Evolutionary conservation across 2,113 vertebrate species (phyloP).

Genomic region (Pimephales promelas): DNA sequence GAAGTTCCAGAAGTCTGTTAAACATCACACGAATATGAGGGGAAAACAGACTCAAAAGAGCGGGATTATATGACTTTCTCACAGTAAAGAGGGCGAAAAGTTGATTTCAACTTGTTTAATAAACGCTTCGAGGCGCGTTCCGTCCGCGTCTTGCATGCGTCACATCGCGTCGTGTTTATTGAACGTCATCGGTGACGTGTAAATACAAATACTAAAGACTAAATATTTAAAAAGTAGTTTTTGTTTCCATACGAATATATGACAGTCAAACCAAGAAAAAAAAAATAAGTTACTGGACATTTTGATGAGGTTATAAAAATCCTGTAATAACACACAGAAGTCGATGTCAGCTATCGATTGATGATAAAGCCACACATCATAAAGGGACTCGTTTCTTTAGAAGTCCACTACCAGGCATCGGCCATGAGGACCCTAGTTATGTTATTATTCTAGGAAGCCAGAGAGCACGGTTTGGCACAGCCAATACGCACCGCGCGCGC

Average conservation of each 20-base stretch:
- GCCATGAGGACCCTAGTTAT: background rate
- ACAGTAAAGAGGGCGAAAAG: background rate
- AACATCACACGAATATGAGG: conserved; percentile 37
- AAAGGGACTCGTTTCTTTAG: background rate
- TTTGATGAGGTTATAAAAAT: background rate
- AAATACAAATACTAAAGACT: background rate
- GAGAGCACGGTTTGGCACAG: background rate
- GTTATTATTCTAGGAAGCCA: background rate
- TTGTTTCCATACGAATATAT: background rate
- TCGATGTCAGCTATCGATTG: background rate
- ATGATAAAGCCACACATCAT: background rate
- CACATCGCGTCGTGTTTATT: background rate
- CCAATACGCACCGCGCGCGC: background rate
- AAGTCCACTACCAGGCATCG: background rate
- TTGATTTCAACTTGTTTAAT: background rate
- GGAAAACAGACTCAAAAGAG: background rate
- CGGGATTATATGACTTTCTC: background rate
- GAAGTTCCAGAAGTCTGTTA: conserved; percentile 62
- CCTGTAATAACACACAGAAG: background rate
- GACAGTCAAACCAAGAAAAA: background rate
- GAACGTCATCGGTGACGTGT: background rate
- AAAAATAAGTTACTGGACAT: background rate
- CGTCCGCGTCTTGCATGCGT: background rate
- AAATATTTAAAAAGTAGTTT: background rate
- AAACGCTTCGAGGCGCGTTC: background rate